Base-by-base conservation (phyloP, 2,797 vertebrate genomes). In the Ptychadena robeensis region DNA sequence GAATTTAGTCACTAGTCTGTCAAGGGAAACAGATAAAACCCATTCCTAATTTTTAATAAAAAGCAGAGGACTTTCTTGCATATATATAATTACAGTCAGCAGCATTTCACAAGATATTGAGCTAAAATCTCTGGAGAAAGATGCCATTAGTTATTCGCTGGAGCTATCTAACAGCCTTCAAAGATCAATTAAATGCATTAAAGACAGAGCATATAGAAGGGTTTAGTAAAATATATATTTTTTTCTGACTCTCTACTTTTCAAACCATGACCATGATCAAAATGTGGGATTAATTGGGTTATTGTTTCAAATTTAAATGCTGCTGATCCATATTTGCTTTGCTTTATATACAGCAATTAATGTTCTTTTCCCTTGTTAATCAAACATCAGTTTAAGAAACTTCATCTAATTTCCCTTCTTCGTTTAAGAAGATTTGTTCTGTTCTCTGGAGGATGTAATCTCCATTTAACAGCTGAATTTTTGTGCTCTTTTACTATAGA, bases 401-500 rank as follows among this genome's bases (percentile, higher is more conserved):
- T 31, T 72, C 40, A 53, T 72, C 44, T 57, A 22, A 72, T 72
- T 53, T 44, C 37, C 25, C n/a, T 72, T 8, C 10, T 72, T 14
- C 8, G 22, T 71, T 65, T 15, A 34, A 65, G 59, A 69, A 83
- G 30, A 73, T 72, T 61, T 83, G 34, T 2, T 73, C 0, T 79
- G 78, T 80, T 83, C 72, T 83, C 74, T 63, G 27, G 64, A 86
- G 80, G 85, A 80, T 85, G 67, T 83, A 85, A 86, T 83, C 74
- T 84, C 2, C 71, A 53, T 6, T 8, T 8, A 81, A 61, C 61
- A 86, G 77, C n/a, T 79, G 38, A 15, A 87, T 75, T 86, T 70
- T n/a, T 38, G 22, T 63, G 77, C 25, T 1, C 0, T 4, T 82
- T 80, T 70, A 61, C 35, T 70, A 48, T 35, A 28, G 59, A 86